Evolutionary conservation across 2,113 vertebrate species (phyloP).

Genomic region (Sinocyclocheilus anophthalmus): DNA sequence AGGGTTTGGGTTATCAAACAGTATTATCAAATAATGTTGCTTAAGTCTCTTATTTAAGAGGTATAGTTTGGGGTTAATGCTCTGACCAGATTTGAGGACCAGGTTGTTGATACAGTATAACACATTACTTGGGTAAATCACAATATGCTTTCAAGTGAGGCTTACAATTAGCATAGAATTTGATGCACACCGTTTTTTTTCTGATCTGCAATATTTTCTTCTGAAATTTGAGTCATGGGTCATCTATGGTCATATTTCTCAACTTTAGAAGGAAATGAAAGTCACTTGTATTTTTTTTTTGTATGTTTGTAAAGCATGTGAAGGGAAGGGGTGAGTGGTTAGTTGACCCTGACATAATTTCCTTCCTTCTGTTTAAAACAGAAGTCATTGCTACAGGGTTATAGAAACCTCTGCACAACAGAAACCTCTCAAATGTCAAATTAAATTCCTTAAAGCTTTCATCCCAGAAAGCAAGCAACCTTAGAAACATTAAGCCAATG

Average conservation of each 20-base stretch:
- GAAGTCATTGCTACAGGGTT: background rate
- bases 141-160: background rate
- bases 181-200: background rate
- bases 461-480: background rate
- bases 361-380: conserved; percentile 31
- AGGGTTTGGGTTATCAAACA: background rate
- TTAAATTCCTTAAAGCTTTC: background rate
- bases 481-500: background rate
- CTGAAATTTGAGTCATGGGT: background rate
- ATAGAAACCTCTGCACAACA: background rate
- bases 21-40: background rate
- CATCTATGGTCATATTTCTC: background rate
- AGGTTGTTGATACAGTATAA: background rate
- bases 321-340: background rate
- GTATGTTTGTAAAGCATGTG: background rate
- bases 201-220: background rate
- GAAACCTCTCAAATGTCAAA: background rate
- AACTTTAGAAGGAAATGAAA: conserved; percentile 34
- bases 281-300: background rate
- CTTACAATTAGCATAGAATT: background rate
- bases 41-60: background rate
- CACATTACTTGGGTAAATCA: background rate
- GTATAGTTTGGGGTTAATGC: background rate
- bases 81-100: background rate
- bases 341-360: conserved; percentile 18